A percentile compares a stretch with the other conserved stretches of the same genome.
These are phyloP conservation scores for Aleadryas rufinucha DNA, from an alignment of 2,113 vertebrate genomes.

Conservation along the genomic window DNA sequence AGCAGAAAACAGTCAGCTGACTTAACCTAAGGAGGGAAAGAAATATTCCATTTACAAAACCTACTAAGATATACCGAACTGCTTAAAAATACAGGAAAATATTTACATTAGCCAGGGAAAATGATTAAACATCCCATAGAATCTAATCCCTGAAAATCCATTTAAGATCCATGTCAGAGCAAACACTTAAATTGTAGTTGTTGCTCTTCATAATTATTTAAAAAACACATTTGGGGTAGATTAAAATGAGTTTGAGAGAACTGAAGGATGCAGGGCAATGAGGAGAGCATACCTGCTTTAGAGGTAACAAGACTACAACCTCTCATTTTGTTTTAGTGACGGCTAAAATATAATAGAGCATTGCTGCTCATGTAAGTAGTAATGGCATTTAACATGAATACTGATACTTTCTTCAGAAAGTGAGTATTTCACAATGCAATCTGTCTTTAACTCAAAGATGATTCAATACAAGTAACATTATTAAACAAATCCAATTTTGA, in stretches of 20 bases:
- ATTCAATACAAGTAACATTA: neutral
- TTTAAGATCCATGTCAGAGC: neutral
- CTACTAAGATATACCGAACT: neutral
- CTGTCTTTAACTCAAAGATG: neutral
- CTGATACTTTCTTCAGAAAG: neutral
- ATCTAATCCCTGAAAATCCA: neutral
- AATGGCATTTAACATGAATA: neutral
- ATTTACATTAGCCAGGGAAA: neutral
- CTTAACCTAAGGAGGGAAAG: slow-evolving; percentile 28
- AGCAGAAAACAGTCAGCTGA: slow-evolving; percentile 52
- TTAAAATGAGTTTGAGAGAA: neutral
- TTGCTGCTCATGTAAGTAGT: neutral
- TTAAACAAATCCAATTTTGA: neutral
- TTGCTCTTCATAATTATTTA: neutral
- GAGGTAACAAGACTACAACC: neutral
- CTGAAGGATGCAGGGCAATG: neutral
- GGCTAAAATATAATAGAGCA: neutral
- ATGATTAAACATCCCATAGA: neutral
- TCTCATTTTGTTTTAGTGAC: neutral
- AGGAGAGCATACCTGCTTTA: neutral
- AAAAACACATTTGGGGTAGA: neutral
- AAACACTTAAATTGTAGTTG: neutral
- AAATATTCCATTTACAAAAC: neutral
- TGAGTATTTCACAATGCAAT: neutral
- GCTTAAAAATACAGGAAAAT: neutral